Conservation (phyloP, 2,888 invertebrate genomes). For the Cerceris rybyensis region DNA sequence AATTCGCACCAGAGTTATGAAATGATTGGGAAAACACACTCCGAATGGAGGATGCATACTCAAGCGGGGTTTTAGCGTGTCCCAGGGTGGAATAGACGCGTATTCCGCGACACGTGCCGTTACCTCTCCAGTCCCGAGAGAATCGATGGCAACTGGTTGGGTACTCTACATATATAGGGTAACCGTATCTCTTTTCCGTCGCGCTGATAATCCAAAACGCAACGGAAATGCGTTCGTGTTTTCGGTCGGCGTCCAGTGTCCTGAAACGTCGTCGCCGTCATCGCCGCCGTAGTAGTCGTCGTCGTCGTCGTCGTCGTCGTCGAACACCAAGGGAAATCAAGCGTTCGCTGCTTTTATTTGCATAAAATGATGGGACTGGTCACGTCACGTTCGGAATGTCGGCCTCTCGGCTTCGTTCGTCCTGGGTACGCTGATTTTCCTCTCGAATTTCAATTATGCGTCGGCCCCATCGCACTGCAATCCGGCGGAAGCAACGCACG, state of each 20-base stretch:
- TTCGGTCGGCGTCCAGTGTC: constrained; percentile 44
- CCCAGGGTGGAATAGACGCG: constrained; percentile 46
- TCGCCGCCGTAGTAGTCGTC: constrained; percentile 20
- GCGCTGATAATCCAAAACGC: constrained; percentile 30
- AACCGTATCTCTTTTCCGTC: constrained; percentile 1
- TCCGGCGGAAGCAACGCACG: constrained; percentile 54
- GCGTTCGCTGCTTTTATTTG: constrained; percentile 79
- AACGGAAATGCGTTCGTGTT: constrained; percentile 20
- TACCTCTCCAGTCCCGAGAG: constrained; percentile 41
- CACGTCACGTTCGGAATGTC: constrained; percentile 74
- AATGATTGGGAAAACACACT: constrained; percentile 21
- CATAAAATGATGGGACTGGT: constrained; percentile 81
- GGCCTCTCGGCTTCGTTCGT: constrained; percentile 42
- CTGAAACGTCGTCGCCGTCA: constrained; percentile 7
- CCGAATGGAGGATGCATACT: constrained; percentile 17
- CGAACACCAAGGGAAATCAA: constrained; percentile 81
- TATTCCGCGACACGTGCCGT: constrained; percentile 47
- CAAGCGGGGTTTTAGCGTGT: constrained; percentile 18
- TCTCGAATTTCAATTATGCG: constrained; percentile 63
- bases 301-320: constrained; percentile 33
- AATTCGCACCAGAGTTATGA: constrained; percentile 17
- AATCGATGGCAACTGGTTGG: constrained; percentile 48
- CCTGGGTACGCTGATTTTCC: constrained; percentile 59
- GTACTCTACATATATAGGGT: background rate
- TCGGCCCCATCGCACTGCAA: constrained; percentile 39